A percentile compares a stretch with the other conserved stretches of the same genome.
Evolutionary conservation across 2,797 vertebrate genomes (phyloP).

Genomic region (Oreonectes daqikongensis): DNA sequence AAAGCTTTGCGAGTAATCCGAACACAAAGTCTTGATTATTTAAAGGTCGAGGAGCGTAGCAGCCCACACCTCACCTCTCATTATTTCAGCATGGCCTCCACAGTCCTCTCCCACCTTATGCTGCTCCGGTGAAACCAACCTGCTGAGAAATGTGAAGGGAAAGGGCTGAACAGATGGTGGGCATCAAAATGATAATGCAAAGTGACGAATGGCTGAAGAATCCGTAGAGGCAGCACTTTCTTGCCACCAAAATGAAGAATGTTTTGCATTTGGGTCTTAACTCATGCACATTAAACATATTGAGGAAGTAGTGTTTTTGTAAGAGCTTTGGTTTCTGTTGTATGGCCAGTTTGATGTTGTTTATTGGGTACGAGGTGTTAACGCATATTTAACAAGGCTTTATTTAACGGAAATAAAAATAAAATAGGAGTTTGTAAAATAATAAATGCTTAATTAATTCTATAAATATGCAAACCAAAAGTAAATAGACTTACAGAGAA

Average conservation of each 20-base stretch:
- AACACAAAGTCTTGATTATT: conserved; percentile 27
- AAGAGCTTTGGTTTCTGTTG: conserved; percentile 18
- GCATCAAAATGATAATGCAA: conserved; percentile 52
- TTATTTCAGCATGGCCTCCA: conserved; percentile 50
- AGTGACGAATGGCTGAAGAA: conserved; percentile 52
- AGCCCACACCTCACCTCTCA: conserved; percentile 56
- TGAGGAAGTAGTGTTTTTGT: conserved; percentile 21
- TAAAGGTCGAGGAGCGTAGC: conserved; percentile 50
- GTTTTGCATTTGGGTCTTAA: conserved; percentile 39
- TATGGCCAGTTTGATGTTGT: conserved; percentile 16
- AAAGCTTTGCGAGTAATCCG: conserved; percentile 11
- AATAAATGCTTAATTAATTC: not conserved
- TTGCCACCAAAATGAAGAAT: conserved; percentile 33
- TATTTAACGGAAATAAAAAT: not conserved
- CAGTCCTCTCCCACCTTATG: conserved; percentile 55
- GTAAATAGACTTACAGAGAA: no score
- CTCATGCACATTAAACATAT: conserved; percentile 34
- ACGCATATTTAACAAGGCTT: not conserved
- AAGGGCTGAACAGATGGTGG: conserved; percentile 55
- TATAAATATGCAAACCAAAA: no score
- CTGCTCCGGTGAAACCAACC: conserved; percentile 37
- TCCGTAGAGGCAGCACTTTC: conserved; percentile 53
- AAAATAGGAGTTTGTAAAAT: not conserved
- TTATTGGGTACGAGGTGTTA: conserved; percentile 14
- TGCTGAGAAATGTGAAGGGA: conserved; percentile 54